Evolutionary conservation across 1,140 invertebrate genomes (phyloP), one percentile per base, ranked within the genome.

Genomic region (Diachasmimorpha longicaudata): DNA sequence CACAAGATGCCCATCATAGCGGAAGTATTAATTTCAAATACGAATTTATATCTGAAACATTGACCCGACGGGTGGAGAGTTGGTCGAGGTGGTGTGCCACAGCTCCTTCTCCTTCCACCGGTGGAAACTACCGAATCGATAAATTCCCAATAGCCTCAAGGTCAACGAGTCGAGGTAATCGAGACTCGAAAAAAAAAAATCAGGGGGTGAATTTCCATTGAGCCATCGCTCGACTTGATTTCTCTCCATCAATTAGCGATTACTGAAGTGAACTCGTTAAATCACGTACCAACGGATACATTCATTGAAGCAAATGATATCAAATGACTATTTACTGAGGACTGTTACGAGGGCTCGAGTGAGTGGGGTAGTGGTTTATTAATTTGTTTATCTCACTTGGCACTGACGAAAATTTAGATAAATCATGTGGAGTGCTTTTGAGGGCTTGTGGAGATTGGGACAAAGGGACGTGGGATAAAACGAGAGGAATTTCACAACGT

Each of bases 321-420:
- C 46, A 80, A 82, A 81, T 82, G 69, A 80, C 81, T 79, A 81
- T 82, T 80, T 80, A 81, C 79, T 82, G 78, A 73, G 75, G 73
- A 73, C 77, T 37, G 58, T 66, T 36, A 66, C 8, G 72, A 78
- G 70, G 75, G 55, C 69, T 36, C 39, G 68, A 75, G 68, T 71
- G 37, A 70, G 6, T 37, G 31, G 23, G 55, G 39, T 72, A 36
- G 39, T 25, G 14, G 31, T 48, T 76, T 39, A 71, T 76, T 14
- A 72, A 72, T 72, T 68, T 67, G 69, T 76, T 76, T 76, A 71
- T 76, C 46, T 36, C 21, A 16, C 44, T 74, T 14, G 58, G 37
- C 11, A 63, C 37, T 44, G 39, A 14, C 42, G 37, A 36, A 46
- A 42, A 39, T 25, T 16, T 63, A 63, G 9, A 58, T 75, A 58